Conservation (phyloP, 2,888 invertebrate genomes). For the Notodonta dromedarius region DNA sequence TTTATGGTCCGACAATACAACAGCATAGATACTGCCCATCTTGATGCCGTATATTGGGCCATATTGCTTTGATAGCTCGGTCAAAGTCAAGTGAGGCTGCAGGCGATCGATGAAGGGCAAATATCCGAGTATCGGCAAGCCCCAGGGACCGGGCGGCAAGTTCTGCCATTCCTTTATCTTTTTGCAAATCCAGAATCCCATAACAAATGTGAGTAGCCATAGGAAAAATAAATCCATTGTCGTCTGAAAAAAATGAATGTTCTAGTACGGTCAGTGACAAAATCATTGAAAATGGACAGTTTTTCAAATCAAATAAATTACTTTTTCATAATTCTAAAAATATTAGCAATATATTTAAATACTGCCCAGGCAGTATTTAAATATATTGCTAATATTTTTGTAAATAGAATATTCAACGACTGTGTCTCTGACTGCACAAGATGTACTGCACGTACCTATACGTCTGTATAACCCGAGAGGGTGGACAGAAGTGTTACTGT, state of each 20-base stretch:
- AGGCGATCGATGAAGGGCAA: constrained; percentile 88
- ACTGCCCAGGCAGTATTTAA: no score
- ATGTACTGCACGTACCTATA: no score
- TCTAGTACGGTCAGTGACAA: no score
- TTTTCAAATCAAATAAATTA: no score
- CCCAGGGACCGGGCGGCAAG: constrained; percentile 91
- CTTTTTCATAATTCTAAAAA: no score
- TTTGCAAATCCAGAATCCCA: constrained; percentile 64
- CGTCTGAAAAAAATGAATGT: constrained; percentile 38
- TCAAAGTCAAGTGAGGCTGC: constrained; percentile 89
- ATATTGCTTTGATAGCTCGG: constrained; percentile 86
- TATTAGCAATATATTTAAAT: no score
- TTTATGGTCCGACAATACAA: constrained; percentile 90
- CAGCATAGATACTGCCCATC: constrained; percentile 90
- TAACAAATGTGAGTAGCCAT: constrained; percentile 55
- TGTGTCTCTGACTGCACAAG: no score
- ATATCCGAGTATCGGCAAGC: constrained; percentile 91
- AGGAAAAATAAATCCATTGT: constrained; percentile 61
- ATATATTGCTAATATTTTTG: no score
- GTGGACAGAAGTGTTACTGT: no score
- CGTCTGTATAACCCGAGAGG: no score
- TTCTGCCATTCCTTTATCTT: constrained; percentile 70
- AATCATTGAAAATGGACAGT: constrained; percentile 5
- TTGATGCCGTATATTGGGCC: constrained; percentile 90
- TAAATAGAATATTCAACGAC: no score